Evolutionary conservation across 2,113 vertebrate genomes (phyloP).

Genomic region (Lagopus muta): DNA sequence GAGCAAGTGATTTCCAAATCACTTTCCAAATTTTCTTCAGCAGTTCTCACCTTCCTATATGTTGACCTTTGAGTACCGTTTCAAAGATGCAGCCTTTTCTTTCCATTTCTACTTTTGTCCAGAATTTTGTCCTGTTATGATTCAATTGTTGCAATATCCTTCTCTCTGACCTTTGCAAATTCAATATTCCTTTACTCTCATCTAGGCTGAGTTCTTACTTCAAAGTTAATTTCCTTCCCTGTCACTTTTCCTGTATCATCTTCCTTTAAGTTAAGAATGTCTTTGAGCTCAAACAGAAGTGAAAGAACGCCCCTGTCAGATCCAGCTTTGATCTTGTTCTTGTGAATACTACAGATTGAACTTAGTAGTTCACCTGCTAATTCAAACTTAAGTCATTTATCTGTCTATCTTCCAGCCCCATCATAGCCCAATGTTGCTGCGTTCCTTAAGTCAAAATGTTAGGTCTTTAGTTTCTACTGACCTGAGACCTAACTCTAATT

Average conservation of each 20-base stretch:
- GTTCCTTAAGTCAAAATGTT: background rate
- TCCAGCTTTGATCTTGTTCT: background rate
- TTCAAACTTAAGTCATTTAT: background rate
- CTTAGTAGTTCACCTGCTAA: background rate
- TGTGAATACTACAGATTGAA: background rate
- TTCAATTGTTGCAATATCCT: constrained; percentile 14
- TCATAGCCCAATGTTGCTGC: background rate
- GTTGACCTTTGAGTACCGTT: background rate
- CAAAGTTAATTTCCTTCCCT: constrained; percentile 13
- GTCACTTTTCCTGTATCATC: background rate
- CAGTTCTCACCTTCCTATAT: background rate
- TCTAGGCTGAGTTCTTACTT: constrained; percentile 6
- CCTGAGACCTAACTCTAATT: background rate
- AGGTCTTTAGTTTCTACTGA: background rate
- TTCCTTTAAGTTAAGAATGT: background rate
- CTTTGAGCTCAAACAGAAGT: background rate
- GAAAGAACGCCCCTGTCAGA: background rate
- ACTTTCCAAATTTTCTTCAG: background rate
- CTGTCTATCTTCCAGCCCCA: background rate
- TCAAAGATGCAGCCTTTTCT: background rate
- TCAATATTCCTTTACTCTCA: constrained; percentile 11
- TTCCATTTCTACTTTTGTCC: background rate
- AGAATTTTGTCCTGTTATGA: background rate
- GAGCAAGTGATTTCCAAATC: background rate
- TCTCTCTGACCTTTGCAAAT: constrained; percentile 50